Conservation (phyloP, 2,113 vertebrate genomes). For the Petrocephalus zakoni region DNA sequence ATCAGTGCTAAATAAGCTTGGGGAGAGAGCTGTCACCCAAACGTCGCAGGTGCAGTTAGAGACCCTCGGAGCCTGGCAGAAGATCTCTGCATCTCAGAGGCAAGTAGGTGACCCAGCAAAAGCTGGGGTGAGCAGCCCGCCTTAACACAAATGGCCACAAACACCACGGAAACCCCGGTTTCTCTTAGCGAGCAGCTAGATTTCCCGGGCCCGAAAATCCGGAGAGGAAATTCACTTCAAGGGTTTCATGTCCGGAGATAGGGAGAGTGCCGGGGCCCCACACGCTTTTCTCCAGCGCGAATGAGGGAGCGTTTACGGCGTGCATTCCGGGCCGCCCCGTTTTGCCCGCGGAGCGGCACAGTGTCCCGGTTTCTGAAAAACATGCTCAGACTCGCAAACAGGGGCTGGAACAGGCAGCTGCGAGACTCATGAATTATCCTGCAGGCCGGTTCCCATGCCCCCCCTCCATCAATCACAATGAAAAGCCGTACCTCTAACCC, state of each 20-base stretch:
- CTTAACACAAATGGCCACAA: background rate
- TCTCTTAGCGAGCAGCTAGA: background rate
- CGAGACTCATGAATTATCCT: constrained; percentile 41
- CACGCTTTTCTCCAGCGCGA: background rate
- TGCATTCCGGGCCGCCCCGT: background rate
- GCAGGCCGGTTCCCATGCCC: constrained; percentile 47
- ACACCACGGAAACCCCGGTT: background rate
- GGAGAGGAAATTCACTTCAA: background rate
- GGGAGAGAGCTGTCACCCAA: background rate
- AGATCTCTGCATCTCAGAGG: background rate
- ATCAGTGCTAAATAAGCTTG: background rate
- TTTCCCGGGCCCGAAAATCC: background rate
- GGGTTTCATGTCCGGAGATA: background rate
- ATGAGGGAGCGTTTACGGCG: too few species aligned
- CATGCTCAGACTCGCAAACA: constrained; percentile 33
- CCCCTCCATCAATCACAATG: constrained; percentile 49
- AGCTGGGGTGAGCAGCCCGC: background rate
- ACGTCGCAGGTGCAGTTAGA: background rate
- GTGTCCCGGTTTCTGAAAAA: constrained; percentile 19
- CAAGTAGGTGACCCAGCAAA: background rate
- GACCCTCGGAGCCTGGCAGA: background rate
- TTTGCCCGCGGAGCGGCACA: constrained; percentile 14
- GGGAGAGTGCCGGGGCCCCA: background rate
- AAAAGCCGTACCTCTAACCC: constrained; percentile 25
- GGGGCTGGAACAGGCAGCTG: constrained; percentile 28